Evolutionary conservation across 1,140 invertebrate genomes (phyloP).

Genomic region (Adoxophyes honmai): DNA sequence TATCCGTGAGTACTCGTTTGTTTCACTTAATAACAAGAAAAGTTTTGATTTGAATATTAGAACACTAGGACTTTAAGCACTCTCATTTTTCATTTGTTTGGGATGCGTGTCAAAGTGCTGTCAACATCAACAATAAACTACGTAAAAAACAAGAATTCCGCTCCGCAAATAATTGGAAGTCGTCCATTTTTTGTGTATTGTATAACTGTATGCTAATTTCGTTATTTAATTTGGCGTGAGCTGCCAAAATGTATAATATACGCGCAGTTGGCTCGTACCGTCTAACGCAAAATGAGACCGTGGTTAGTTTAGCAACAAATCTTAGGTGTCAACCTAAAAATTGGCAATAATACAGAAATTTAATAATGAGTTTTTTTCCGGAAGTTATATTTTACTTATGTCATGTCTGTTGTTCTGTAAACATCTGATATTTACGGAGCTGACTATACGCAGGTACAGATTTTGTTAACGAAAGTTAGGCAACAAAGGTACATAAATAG

Average conservation of each 20-base stretch:
- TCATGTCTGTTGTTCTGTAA: no score
- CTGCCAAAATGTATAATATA: conserved; percentile 10
- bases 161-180: not conserved
- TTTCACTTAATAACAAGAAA: no score
- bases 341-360: conserved; percentile 1
- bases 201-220: conserved; percentile 7
- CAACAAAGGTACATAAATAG: conserved; percentile 7
- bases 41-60: no score
- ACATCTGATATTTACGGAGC: no score
- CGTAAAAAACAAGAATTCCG: no score
- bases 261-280: conserved; percentile 1
- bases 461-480: not conserved
- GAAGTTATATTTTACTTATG: not conserved
- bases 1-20: conserved; percentile 79
- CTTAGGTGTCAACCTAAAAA: conserved; percentile 6
- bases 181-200: conserved; percentile 16
- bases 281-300: not conserved
- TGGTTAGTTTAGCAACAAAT: conserved; percentile 14
- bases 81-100: no score
- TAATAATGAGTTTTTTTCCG: not conserved
- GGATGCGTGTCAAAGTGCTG: no score
- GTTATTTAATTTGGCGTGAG: conserved; percentile 7
- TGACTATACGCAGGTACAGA: no score
- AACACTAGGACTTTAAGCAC: no score
- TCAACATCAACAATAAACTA: no score